Evolutionary conservation across 2,888 invertebrate genomes (phyloP), one percentile per base, ranked within the genome.

Genomic region (Eucera pruinosa): DNA sequence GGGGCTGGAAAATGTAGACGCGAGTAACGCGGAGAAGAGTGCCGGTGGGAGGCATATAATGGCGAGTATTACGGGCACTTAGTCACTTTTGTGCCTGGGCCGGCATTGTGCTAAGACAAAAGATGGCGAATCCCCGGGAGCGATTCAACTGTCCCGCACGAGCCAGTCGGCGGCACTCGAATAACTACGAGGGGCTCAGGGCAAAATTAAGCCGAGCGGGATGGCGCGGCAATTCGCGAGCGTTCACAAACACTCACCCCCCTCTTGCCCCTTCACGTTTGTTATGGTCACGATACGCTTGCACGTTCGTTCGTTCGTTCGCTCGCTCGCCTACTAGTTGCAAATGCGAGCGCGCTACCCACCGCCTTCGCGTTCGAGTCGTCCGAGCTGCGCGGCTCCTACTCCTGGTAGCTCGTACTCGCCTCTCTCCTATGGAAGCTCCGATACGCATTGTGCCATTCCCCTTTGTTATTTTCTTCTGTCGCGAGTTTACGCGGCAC

Each of bases 101-200:
- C 85, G 82, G 86, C 83, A 90, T 90, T 90, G 90, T 90, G 81
- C 86, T 82, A 81, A 89, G 87, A 90, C 90, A 90, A 90, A 90
- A 90, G 90, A 89, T 87, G 87, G 88, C 81, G 87, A 87, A 87
- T 90, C 87, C 89, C 89, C 84, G 74, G 80, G 82, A 85, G 89
- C 90, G 86, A 88, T 87, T 88, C 88, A 83, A 84, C 83, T 86
- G 87, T 89, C 89, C 90, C 87, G 82, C 83, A 83, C 82, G 80
- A 82, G 74, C 73, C 57, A 18, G 62, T 25, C 39, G 62, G 66
- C 75, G 80, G 72, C 78, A 80, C 86, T 87, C 83, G 87, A 88
- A 86, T 83, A 87, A 86, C 82, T 83, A 73, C 73, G 75, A 71
- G 72, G 73, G 74, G 76, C 79, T 81, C 74, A 71, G 69, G 82